Conservation (phyloP, 2,113 vertebrate species). For the Misgurnus anguillicaudatus region DNA sequence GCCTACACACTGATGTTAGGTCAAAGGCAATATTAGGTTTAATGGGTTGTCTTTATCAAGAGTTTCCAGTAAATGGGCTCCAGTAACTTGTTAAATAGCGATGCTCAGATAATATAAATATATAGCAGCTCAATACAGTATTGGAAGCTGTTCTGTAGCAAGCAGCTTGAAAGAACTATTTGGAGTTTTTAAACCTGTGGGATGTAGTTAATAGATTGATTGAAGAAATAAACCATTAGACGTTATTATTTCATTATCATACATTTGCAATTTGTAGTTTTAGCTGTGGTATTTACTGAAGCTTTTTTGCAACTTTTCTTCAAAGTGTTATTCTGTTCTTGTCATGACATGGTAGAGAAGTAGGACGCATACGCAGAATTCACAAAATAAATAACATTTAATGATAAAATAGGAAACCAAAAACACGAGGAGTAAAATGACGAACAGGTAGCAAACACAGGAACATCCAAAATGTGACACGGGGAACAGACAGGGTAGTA, state of each 20-base stretch:
- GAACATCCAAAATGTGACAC: too few relatives aligned
- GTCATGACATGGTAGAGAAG: too few relatives aligned
- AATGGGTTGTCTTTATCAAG: slow-evolving; percentile 19
- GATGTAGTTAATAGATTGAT: not conserved
- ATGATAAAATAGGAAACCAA: too few relatives aligned
- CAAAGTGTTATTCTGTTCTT: slow-evolving; percentile 11
- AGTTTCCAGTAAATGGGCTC: not conserved
- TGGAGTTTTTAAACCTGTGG: not conserved
- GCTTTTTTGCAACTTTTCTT: not conserved
- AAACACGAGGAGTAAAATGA: too few relatives aligned
- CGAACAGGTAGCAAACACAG: too few relatives aligned
- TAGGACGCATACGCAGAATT: too few relatives aligned
- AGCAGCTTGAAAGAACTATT: not conserved
- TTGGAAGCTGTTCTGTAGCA: too few relatives aligned
- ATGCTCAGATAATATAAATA: not conserved
- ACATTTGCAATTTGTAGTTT: slow-evolving; percentile 13
- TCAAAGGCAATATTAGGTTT: slow-evolving; percentile 35
- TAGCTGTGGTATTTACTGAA: not conserved
- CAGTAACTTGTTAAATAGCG: not conserved
- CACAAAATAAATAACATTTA: too few relatives aligned
- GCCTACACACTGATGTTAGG: slow-evolving; percentile 17
- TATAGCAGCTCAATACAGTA: too few relatives aligned
- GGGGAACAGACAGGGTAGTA: too few relatives aligned
- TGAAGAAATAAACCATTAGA: not conserved
- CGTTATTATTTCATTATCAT: not conserved